Conservation (phyloP, 2,797 vertebrate genomes). For the Rhynchonycteris naso region DNA sequence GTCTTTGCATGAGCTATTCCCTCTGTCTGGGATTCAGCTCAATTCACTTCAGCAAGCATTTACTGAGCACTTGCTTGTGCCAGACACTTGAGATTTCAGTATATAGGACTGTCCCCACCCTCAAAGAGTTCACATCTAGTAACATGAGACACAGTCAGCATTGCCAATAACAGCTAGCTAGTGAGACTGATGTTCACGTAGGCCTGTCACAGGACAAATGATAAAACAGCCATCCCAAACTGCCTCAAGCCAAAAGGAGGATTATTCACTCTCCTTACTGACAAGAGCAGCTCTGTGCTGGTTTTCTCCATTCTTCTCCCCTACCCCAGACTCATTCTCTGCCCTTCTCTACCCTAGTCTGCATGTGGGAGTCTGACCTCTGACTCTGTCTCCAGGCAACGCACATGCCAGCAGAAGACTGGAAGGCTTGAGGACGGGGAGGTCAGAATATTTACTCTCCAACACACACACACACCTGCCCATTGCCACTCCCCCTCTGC, state of each 20-base stretch:
- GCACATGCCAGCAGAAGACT: background rate
- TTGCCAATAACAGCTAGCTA: background rate
- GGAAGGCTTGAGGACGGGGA: background rate
- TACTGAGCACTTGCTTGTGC: background rate
- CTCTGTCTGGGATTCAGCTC: background rate
- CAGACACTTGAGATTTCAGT: background rate
- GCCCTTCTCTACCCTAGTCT: background rate
- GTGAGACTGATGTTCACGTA: background rate
- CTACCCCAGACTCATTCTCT: background rate
- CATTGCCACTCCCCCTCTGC: background rate
- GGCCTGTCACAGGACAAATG: background rate
- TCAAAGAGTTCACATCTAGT: background rate
- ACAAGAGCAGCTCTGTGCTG: background rate
- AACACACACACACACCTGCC: too few relatives aligned
- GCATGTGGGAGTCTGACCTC: background rate
- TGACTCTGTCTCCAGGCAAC: background rate
- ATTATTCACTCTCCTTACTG: background rate
- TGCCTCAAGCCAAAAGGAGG: background rate
- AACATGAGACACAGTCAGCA: background rate
- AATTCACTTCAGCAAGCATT: background rate
- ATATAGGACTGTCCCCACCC: background rate
- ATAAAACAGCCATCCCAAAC: background rate
- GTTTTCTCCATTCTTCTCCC: background rate
- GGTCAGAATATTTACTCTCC: background rate
- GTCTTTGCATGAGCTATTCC: background rate